phyloP scores from a whole-genome alignment of 1,140 invertebrate genomes.

The Listronotus oregonensis region DNA sequence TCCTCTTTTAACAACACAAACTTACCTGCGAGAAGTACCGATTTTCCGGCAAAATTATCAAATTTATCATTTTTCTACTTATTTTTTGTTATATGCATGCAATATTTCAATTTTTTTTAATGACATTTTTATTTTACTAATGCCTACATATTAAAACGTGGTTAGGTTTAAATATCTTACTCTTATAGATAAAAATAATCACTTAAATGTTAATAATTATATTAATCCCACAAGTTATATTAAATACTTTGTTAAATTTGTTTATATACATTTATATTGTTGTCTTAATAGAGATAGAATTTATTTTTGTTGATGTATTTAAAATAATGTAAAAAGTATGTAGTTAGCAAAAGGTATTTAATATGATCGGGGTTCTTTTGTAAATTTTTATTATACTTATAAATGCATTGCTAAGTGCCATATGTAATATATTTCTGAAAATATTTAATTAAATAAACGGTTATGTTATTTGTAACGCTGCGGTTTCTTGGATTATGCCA shows the following conservation, averaged over 20 bases:
- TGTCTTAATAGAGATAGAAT: conserved; percentile 23
- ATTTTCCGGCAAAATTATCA: too few relatives aligned
- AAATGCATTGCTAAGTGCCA: conserved; percentile 29
- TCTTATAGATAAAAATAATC: not conserved
- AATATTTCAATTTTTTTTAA: too few relatives aligned
- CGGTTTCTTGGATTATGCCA: not conserved
- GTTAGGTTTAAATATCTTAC: not conserved
- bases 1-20: too few relatives aligned
- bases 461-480: conserved; percentile 1
- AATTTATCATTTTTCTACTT: too few relatives aligned
- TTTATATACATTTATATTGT: conserved; percentile 24
- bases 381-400: conserved; percentile 22
- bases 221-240: too few relatives aligned
- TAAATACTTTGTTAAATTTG: conserved; percentile 3
- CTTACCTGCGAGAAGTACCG: too few relatives aligned
- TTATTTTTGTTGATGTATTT: conserved; percentile 30
- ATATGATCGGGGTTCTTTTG: conserved; percentile 19
- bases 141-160: too few relatives aligned
- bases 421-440: conserved; percentile 27
- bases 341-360: conserved; percentile 12
- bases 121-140: too few relatives aligned
- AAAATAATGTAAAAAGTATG: conserved; percentile 11
- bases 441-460: conserved; percentile 12
- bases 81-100: too few relatives aligned
- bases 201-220: too few relatives aligned